Base-by-base conservation (phyloP, 2,888 invertebrate genomes). In the Limenitis camilla region DNA sequence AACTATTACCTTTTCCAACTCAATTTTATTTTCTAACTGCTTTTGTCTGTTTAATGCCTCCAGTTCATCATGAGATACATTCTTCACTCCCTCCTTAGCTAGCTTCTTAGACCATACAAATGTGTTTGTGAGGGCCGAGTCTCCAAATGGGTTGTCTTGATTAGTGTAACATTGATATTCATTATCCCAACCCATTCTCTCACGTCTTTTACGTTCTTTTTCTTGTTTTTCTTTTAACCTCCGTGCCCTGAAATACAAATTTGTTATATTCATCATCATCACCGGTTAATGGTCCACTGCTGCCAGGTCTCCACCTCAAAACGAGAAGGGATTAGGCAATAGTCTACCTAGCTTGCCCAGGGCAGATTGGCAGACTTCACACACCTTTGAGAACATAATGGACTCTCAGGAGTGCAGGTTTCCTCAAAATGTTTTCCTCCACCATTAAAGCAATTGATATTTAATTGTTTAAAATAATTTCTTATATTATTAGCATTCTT, bases 21-120 rank as follows among this genome's bases (percentile, higher is more conserved):
- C 98, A 51, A 93, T 89, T 72, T 93, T 94, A 69, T 96, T 98
- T 75, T 97, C 97, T 67, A 96, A 90, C 78, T 97, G 96, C 68
- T 97, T 97, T 63, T 92, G 91, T 40, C 96, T 89, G 67, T 95
- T 96, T 48, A 93, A 83, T 11, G 91, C 90, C 66, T 97, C 96
- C 0, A 98, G 84, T 63, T 96, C 94, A 63, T 95, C 94, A 10
- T 90, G 88, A 11, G 92, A 91, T 0, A 94, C 91, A 53, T 92
- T 92, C 44, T 92, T 91, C 1, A 96, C 86, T 0, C 99, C 99
- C 71, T 98, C 97, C 67, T 96, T 96, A 53, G 97, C 94, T 43
- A 98, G 87, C 76, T 99, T 99, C 80, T 99, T 99, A 27, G 90
- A 90, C 99, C 99, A 99, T 0, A 98, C 95, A 81, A 99, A 99